A percentile compares a stretch with the other conserved stretches of the same genome.
These are phyloP conservation scores for Castor canadensis DNA, from an alignment of 2,113 vertebrate genomes.

Conservation along the genomic window DNA sequence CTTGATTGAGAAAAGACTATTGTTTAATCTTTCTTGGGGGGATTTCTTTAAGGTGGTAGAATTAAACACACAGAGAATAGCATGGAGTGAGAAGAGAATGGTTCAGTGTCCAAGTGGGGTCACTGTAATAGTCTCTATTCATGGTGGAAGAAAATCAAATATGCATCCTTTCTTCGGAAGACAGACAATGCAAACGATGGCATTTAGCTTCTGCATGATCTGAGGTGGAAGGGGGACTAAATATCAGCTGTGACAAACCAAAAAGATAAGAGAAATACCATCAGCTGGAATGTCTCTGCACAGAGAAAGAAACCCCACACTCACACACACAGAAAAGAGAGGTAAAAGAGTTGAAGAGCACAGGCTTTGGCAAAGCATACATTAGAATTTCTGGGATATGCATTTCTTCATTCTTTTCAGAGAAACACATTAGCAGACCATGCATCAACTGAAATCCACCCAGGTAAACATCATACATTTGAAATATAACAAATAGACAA, in stretches of 20 bases:
- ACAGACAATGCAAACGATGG: constrained; percentile 70
- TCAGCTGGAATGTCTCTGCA: neutral
- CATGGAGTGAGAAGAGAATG: neutral
- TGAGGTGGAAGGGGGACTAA: constrained; percentile 52
- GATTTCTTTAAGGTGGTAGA: constrained; percentile 64
- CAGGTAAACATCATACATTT: constrained; percentile 63
- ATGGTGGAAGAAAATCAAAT: constrained; percentile 66
- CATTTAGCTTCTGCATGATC: constrained; percentile 70
- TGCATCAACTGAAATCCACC: constrained; percentile 56
- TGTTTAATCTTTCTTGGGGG: constrained; percentile 76
- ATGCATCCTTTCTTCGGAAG: constrained; percentile 68
- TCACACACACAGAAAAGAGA: neutral
- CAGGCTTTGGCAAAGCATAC: neutral
- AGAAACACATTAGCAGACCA: constrained; percentile 48
- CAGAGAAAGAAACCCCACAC: neutral
- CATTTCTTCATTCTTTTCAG: constrained; percentile 50
- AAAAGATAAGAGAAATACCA: constrained; percentile 69
- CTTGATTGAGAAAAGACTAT: constrained; percentile 76
- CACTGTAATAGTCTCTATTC: constrained; percentile 49
- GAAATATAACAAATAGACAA: constrained; percentile 75
- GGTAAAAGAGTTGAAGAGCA: neutral
- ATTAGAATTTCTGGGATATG: neutral
- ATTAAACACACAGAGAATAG: neutral
- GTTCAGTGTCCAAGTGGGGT: constrained; percentile 39
- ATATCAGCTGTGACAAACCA: constrained; percentile 65